Percentiles rank a stretch among this genome's conserved stretches.
Evolutionary conservation across 2,113 vertebrate genomes (phyloP).

Genomic region (Panurus biarmicus): DNA sequence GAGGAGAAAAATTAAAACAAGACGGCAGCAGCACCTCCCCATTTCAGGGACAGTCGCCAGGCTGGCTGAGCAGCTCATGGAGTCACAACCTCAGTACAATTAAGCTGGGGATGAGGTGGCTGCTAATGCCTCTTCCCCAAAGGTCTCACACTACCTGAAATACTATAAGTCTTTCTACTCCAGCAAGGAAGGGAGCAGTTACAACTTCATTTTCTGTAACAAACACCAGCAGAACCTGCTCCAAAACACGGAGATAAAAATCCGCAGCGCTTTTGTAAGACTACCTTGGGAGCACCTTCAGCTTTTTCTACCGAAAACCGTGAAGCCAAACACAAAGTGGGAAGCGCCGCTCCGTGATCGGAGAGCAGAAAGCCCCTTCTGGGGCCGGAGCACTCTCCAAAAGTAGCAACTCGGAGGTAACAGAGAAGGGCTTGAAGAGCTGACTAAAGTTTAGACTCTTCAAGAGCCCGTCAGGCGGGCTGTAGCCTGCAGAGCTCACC

Average conservation of each 20-base stretch:
- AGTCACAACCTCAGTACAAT: background rate
- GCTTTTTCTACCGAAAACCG: background rate
- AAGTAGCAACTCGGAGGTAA: background rate
- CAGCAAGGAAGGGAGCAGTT: too few species aligned
- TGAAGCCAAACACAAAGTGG: background rate
- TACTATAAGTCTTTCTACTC: background rate
- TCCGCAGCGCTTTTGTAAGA: background rate
- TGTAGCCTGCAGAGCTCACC: accelerated
- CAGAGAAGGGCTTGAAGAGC: background rate
- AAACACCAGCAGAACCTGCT: background rate
- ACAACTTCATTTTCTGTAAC: background rate
- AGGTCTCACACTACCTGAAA: background rate
- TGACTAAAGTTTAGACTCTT: background rate
- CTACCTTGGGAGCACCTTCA: background rate
- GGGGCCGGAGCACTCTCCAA: background rate
- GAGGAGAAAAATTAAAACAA: accelerated
- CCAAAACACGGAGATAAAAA: background rate
- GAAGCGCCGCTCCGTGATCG: accelerated
- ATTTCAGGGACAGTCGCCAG: background rate
- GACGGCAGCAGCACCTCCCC: background rate
- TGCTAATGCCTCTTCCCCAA: background rate
- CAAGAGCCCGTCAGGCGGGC: background rate
- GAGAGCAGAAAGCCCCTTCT: background rate
- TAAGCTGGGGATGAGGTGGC: background rate
- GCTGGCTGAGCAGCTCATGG: background rate